phyloP scores from a whole-genome alignment of 2,888 invertebrate genomes.

The Eumacrocentrus americanus region DNA sequence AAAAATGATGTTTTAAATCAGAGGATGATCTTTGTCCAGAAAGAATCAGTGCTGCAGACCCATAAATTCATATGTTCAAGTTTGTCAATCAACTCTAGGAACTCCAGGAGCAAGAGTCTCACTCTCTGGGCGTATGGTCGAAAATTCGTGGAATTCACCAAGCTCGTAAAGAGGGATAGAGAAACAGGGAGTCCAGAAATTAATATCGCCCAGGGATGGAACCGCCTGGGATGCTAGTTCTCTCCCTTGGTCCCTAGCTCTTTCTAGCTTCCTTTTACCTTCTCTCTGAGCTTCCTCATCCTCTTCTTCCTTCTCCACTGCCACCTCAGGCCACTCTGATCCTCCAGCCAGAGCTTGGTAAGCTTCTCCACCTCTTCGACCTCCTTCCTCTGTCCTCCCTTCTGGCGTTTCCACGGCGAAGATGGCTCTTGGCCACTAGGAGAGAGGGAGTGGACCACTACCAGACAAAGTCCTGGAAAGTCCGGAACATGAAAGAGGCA shows the following conservation, averaged over 20 bases:
- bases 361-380: slow-evolving; percentile 17
- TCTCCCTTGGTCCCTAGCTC: slow-evolving; percentile 39
- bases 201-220: slow-evolving; percentile 37
- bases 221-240: slow-evolving; percentile 35
- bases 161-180: slow-evolving; percentile 20
- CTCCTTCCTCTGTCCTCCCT: slow-evolving; percentile 32
- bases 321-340: slow-evolving; percentile 13
- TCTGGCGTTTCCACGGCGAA: slow-evolving; percentile 36
- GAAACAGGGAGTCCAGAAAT: slow-evolving; percentile 29
- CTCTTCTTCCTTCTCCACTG: no score
- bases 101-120: no score
- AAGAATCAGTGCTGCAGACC: no score
- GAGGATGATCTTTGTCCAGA: no score
- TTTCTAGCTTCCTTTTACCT: slow-evolving; percentile 41
- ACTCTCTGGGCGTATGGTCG: background rate
- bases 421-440: slow-evolving; percentile 36
- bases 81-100: no score
- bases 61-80: background rate
- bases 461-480: slow-evolving; percentile 27
- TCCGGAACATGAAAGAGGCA: slow-evolving; percentile 27
- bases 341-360: slow-evolving; percentile 7
- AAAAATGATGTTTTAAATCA: no score
- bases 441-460: slow-evolving; percentile 9
- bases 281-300: slow-evolving; percentile 33
- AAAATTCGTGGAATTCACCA: slow-evolving; percentile 12